These are phyloP conservation scores for Chelonoidis abingdonii DNA, from an alignment of 2,113 vertebrate genomes.

Conservation along the genomic window DNA sequence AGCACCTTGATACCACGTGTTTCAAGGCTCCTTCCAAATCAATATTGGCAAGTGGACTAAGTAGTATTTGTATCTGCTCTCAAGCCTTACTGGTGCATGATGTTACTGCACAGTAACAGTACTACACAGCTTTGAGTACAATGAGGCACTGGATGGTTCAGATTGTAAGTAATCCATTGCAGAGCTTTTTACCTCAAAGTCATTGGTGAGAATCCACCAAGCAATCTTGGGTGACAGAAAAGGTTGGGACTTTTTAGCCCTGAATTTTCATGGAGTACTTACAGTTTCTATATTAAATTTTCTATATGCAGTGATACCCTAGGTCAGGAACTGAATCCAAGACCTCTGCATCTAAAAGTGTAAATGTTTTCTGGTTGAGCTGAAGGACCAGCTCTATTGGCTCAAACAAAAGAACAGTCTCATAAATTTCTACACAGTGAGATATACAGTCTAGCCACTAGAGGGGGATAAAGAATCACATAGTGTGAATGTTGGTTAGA, in stretches of 20 bases:
- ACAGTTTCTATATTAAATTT: background rate
- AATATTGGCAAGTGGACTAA: background rate
- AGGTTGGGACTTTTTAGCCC: background rate
- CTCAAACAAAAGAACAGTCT: background rate
- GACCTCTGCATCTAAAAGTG: background rate
- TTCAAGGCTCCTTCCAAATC: background rate
- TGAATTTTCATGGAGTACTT: background rate
- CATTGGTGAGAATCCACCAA: background rate
- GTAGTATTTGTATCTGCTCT: background rate
- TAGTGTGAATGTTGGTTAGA: background rate
- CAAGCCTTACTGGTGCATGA: background rate
- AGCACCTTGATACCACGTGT: background rate
- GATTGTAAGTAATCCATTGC: background rate
- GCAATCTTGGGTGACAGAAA: background rate
- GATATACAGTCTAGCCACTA: fast-evolving
- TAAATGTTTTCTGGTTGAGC: background rate
- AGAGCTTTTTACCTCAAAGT: conserved; percentile 5
- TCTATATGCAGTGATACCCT: fast-evolving
- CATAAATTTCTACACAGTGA: background rate
- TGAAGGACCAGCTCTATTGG: background rate
- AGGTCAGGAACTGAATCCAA: background rate
- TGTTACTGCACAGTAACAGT: background rate
- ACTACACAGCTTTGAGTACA: background rate
- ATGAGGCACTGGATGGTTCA: background rate
- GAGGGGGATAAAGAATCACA: background rate